phyloP scores from a whole-genome alignment of 2,888 invertebrate species.

The Drosophila neotestacea region DNA sequence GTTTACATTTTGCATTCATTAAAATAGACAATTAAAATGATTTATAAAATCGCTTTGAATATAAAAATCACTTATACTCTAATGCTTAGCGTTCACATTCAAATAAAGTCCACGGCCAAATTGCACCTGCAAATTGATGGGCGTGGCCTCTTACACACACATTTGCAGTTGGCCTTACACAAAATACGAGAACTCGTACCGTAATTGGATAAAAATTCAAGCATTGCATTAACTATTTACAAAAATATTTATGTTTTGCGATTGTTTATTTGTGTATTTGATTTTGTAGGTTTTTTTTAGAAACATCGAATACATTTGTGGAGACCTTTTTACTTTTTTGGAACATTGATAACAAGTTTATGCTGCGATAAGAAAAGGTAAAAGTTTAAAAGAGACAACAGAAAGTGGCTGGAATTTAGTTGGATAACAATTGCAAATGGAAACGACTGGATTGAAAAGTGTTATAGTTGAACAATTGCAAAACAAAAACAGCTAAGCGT shows the following conservation, averaged over 20 bases:
- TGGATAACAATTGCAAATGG: conserved; percentile 41
- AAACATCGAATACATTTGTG: conserved; percentile 72
- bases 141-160: conserved; percentile 47
- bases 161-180: conserved; percentile 60
- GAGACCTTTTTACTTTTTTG: conserved; percentile 46
- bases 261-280: conserved; percentile 26
- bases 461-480: conserved; percentile 74
- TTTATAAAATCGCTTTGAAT: conserved; percentile 75
- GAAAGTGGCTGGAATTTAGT: conserved; percentile 33
- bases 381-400: conserved; percentile 19
- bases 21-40: conserved; percentile 81
- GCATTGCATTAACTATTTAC: conserved; percentile 74
- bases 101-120: conserved; percentile 53
- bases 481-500: conserved; percentile 63
- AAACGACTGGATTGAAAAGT: conserved; percentile 35
- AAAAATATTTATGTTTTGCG: conserved; percentile 66
- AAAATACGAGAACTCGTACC: conserved; percentile 29
- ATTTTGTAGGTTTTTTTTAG: conserved; percentile 50
- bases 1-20: conserved; percentile 51
- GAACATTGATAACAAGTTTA: conserved; percentile 61
- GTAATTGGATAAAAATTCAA: conserved; percentile 66
- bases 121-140: conserved; percentile 34
- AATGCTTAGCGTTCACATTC: conserved; percentile 80
- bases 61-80: conserved; percentile 75
- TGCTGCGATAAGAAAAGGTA: conserved; percentile 29